These are phyloP conservation scores for Borostomias antarcticus DNA, from an alignment of 2,797 vertebrate species.

Conservation along the genomic window DNA sequence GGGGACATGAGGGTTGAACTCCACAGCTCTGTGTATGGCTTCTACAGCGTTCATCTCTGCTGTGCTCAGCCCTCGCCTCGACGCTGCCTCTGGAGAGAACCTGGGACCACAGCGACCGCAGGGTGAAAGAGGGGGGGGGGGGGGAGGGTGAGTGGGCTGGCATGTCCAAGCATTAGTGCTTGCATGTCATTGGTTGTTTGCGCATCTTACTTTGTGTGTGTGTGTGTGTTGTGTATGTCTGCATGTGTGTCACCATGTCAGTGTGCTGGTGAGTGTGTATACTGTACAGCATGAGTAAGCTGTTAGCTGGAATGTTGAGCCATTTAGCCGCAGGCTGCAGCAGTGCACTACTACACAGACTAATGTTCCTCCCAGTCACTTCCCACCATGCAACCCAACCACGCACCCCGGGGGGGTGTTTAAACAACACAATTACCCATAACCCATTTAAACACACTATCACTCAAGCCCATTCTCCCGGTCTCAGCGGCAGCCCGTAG, in stretches of 20 bases:
- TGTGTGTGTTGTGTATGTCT: not conserved
- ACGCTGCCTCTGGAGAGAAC: conserved; percentile 97
- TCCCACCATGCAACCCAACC: conserved; percentile 5
- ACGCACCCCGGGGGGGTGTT: conserved; percentile 18
- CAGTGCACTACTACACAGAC: conserved; percentile 5
- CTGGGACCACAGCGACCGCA: conserved; percentile 60
- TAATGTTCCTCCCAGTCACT: not conserved
- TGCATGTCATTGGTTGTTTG: not conserved
- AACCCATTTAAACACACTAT: not conserved
- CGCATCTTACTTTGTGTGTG: not conserved
- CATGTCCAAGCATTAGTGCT: too few relatives aligned
- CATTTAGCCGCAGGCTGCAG: not conserved
- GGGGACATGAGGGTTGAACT: conserved; percentile 98
- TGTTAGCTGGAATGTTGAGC: not conserved
- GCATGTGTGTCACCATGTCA: not conserved
- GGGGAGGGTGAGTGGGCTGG: not conserved
- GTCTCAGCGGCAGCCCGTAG: conserved; percentile 7
- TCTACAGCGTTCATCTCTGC: conserved; percentile 99
- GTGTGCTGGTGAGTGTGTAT: not conserved
- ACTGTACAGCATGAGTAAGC: too few relatives aligned
- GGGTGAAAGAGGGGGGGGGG: not conserved
- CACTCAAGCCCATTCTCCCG: conserved; percentile 4
- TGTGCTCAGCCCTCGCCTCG: conserved; percentile 93
- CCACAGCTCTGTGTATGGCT: conserved; percentile 98
- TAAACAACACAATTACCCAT: conserved; percentile 13